phyloP scores from a whole-genome alignment of 2,888 invertebrate species.

The Temnothorax unifasciatus region DNA sequence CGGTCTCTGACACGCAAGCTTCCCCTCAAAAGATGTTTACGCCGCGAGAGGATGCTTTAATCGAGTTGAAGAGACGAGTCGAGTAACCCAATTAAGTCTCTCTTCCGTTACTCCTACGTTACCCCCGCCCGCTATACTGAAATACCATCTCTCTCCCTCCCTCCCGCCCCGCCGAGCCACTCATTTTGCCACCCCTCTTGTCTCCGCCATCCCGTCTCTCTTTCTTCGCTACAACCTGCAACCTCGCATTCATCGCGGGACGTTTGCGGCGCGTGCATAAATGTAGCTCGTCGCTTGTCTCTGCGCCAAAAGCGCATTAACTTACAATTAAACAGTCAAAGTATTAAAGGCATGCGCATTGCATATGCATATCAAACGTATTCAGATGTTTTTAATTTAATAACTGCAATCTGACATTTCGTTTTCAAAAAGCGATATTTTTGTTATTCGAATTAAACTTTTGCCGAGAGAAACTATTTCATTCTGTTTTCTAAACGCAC shows the following conservation, averaged over 20 bases:
- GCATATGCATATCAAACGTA: neutral
- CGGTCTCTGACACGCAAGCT: conserved; percentile 76
- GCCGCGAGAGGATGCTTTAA: conserved; percentile 79
- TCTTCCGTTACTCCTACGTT: conserved; percentile 70
- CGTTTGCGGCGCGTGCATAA: conserved; percentile 57
- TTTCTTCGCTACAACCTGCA: neutral
- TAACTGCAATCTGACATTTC: neutral
- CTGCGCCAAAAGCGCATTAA: conserved; percentile 31
- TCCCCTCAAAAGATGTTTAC: conserved; percentile 82
- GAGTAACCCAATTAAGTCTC: conserved; percentile 80
- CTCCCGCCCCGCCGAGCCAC: neutral
- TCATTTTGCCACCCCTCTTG: conserved; percentile 63
- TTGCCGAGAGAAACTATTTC: neutral
- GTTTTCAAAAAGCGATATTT: neutral
- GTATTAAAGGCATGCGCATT: neutral
- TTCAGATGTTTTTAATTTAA: neutral
- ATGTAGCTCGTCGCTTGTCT: conserved; percentile 55
- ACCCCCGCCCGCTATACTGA: conserved; percentile 40
- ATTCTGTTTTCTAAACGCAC: neutral
- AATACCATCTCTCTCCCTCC: conserved; percentile 34
- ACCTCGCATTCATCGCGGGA: conserved; percentile 9
- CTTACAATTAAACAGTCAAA: too few relatives aligned
- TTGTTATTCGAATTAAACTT: neutral
- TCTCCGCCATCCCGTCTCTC: conserved; percentile 31
- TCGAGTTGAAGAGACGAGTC: conserved; percentile 82